These are phyloP conservation scores for Thecocarcelia acutangulata DNA, from an alignment of 2,888 invertebrate genomes.

Conservation along the genomic window DNA sequence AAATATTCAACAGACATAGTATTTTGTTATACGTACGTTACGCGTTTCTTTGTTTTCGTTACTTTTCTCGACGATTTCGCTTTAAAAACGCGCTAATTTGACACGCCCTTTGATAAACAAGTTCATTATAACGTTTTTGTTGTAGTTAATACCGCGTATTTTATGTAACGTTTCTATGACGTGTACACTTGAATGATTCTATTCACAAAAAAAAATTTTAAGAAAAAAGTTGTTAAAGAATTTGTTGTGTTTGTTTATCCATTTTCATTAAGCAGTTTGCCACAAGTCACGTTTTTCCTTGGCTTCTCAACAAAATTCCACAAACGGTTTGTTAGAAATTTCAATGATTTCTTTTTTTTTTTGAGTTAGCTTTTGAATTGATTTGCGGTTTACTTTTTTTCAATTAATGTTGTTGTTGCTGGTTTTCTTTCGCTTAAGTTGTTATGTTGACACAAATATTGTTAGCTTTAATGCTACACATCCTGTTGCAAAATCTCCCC, in stretches of 20 bases:
- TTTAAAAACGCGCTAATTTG: constrained; percentile 58
- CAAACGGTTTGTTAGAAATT: constrained; percentile 17
- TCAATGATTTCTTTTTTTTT: constrained; percentile 12
- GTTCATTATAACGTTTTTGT: constrained; percentile 26
- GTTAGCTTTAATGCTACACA: constrained; percentile 38
- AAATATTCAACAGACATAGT: constrained; percentile 68
- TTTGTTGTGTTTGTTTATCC: not conserved
- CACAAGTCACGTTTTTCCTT: constrained; percentile 15
- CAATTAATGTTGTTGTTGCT: constrained; percentile 9
- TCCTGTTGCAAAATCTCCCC: constrained; percentile 12
- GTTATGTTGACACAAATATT: constrained; percentile 27
- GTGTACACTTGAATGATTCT: not conserved
- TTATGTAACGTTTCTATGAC: not conserved
- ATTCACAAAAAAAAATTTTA: constrained; percentile 5
- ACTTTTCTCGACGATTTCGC: constrained; percentile 8
- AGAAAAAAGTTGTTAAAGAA: not conserved
- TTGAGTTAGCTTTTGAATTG: constrained; percentile 24
- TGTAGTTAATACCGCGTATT: constrained; percentile 11
- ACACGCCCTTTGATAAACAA: constrained; percentile 56
- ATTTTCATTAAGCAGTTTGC: constrained; percentile 15
- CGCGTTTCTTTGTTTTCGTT: constrained; percentile 28
- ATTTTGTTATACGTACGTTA: constrained; percentile 57
- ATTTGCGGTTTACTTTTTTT: constrained; percentile 11
- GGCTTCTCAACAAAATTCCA: constrained; percentile 1
- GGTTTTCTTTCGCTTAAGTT: not conserved